Evolutionary conservation across 1,140 invertebrate genomes (phyloP).

Genomic region (Drosophila navojoa): DNA sequence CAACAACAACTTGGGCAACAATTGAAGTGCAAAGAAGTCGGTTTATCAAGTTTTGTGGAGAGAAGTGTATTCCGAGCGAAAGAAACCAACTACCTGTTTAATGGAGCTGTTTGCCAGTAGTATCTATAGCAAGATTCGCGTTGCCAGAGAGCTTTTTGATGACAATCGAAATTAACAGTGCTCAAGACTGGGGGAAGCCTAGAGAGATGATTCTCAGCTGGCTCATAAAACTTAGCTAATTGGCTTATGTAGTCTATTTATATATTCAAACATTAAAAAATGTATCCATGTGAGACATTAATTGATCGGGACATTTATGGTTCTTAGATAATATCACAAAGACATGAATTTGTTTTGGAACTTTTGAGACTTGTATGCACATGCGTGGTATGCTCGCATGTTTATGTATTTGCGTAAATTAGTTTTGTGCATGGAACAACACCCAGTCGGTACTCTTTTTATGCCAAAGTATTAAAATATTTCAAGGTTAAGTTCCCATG

Average conservation of each 20-base stretch:
- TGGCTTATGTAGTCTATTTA: neutral
- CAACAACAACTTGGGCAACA: constrained; percentile 20
- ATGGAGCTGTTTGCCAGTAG: constrained; percentile 14
- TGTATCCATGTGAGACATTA: too few relatives aligned
- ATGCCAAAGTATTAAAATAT: constrained; percentile 31
- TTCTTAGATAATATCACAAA: too few relatives aligned
- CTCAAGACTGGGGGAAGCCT: neutral
- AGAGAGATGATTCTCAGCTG: neutral
- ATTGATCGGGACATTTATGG: too few relatives aligned
- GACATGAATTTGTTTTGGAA: too few relatives aligned
- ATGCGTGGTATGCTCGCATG: too few relatives aligned
- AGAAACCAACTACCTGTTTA: constrained; percentile 17
- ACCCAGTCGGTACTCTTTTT: constrained; percentile 3
- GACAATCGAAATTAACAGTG: neutral
- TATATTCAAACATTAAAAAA: too few relatives aligned
- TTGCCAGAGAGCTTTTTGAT: constrained; percentile 10
- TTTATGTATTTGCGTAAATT: constrained; percentile 3
- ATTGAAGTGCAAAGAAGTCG: constrained; percentile 49
- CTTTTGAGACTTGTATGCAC: too few relatives aligned
- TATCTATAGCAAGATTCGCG: constrained; percentile 25
- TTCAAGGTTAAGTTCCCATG: constrained; percentile 76
- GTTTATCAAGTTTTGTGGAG: constrained; percentile 42
- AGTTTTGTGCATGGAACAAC: constrained; percentile 5
- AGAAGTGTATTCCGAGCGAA: neutral
- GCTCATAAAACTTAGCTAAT: neutral